These are phyloP conservation scores for Thumatha senex DNA, from an alignment of 2,888 invertebrate species.

Conservation along the genomic window DNA sequence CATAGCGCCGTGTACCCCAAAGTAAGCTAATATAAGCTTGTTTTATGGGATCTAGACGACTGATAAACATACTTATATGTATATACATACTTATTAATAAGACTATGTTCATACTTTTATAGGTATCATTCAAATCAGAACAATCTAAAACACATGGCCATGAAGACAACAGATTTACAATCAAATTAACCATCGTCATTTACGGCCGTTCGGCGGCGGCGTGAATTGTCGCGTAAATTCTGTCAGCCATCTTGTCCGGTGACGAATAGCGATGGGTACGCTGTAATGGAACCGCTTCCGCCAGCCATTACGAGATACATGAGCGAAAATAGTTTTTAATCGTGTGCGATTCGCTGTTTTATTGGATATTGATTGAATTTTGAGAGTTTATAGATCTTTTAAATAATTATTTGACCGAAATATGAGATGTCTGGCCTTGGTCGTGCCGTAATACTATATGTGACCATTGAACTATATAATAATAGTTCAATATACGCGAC, in stretches of 20 bases:
- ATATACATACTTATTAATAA: too few species aligned
- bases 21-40: too few species aligned
- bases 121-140: too few species aligned
- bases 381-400: background rate
- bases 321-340: slow-evolving; percentile 33
- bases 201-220: slow-evolving; percentile 33
- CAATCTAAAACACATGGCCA: background rate
- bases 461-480: too few species aligned
- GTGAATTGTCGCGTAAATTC: slow-evolving; percentile 58
- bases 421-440: too few species aligned
- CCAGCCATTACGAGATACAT: slow-evolving; percentile 45
- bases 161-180: slow-evolving; percentile 14
- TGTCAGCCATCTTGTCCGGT: slow-evolving; percentile 57
- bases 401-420: background rate
- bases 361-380: background rate
- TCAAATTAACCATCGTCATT: slow-evolving; percentile 14
- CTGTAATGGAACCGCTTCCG: slow-evolving; percentile 53
- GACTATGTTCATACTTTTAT: too few species aligned
- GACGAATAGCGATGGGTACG: slow-evolving; percentile 52
- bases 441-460: too few species aligned
- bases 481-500: too few species aligned
- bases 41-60: too few species aligned
- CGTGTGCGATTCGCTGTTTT: slow-evolving; percentile 27
- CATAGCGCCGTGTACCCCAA: too few species aligned
- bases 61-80: too few species aligned